phyloP scores from a whole-genome alignment of 1,140 invertebrate genomes.

The Archivesica marissinica region DNA sequence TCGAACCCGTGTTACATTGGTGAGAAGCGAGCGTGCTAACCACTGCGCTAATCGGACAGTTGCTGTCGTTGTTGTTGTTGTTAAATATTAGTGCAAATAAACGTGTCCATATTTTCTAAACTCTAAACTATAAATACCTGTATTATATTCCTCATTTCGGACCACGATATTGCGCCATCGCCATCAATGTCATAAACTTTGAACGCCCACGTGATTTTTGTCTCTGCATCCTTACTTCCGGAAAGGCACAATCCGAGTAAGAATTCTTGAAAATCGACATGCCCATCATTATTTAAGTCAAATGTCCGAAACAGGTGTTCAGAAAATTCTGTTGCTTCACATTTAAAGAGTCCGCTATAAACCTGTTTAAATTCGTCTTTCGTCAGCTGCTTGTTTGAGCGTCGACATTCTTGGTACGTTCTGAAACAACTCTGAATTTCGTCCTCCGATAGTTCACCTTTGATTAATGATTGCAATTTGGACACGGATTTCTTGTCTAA shows the following conservation, averaged over 20 bases:
- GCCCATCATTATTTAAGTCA: conserved; percentile 69
- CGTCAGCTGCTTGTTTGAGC: conserved; percentile 30
- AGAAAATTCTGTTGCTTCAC: conserved; percentile 65
- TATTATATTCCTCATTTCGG: conserved; percentile 73
- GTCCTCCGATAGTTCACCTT: conserved; percentile 52
- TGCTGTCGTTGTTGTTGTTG: no score
- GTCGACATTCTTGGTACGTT: conserved; percentile 25
- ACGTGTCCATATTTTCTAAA: no score
- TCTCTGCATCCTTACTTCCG: conserved; percentile 90
- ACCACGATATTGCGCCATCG: conserved; percentile 91
- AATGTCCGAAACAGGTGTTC: conserved; percentile 72
- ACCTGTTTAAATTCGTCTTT: conserved; percentile 66
- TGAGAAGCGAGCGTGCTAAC: no score
- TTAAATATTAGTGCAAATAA: no score
- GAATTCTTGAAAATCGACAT: conserved; percentile 75
- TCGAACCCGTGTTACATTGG: no score
- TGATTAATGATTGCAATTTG: conserved; percentile 32
- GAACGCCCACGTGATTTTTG: conserved; percentile 96
- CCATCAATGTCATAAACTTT: conserved; percentile 94
- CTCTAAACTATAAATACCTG: conserved; percentile 50
- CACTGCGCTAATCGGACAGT: no score
- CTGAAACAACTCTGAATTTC: conserved; percentile 54
- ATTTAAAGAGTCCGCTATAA: conserved; percentile 64
- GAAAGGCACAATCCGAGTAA: conserved; percentile 71
- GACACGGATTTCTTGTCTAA: conserved; percentile 39